Conservation (phyloP, 2,888 invertebrate genomes). For the Drosophila conformis region DNA sequence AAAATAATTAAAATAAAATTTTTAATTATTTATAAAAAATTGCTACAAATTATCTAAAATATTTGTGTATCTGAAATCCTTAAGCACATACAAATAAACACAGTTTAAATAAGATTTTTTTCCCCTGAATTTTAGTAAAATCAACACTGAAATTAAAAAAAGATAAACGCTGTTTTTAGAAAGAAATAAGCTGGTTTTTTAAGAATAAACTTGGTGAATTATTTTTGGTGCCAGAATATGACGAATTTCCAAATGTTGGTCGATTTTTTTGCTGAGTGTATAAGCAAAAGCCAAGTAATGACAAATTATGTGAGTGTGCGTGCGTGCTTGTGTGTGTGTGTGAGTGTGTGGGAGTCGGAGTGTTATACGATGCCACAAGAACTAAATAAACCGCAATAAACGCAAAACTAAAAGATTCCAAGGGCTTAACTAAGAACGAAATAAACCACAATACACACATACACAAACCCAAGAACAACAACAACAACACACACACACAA, state of each 20-base stretch:
- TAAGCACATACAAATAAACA: neutral
- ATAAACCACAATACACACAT: conserved; percentile 25
- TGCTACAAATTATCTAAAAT: neutral
- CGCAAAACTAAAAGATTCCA: conserved; percentile 26
- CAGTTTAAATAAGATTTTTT: neutral
- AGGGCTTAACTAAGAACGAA: conserved; percentile 26
- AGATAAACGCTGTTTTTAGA: neutral
- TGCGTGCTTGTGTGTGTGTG: neutral
- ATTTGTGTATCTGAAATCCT: fast-evolving
- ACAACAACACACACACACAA: neutral
- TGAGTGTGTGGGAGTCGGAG: conserved; percentile 1
- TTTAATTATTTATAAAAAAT: neutral
- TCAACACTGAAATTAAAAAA: neutral
- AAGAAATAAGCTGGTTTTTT: neutral
- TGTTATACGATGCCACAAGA: conserved; percentile 28
- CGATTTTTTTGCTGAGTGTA: neutral
- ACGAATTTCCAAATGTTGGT: neutral
- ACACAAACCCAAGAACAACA: too few relatives aligned
- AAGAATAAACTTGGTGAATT: neutral
- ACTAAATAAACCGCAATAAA: conserved; percentile 23
- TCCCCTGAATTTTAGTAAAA: neutral
- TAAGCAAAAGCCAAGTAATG: conserved; percentile 16
- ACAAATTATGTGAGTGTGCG: conserved; percentile 1
- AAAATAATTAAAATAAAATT: neutral
- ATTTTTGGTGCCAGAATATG: neutral